phyloP scores from a whole-genome alignment of 2,797 vertebrate genomes.

The Pangasius mekongensis region DNA sequence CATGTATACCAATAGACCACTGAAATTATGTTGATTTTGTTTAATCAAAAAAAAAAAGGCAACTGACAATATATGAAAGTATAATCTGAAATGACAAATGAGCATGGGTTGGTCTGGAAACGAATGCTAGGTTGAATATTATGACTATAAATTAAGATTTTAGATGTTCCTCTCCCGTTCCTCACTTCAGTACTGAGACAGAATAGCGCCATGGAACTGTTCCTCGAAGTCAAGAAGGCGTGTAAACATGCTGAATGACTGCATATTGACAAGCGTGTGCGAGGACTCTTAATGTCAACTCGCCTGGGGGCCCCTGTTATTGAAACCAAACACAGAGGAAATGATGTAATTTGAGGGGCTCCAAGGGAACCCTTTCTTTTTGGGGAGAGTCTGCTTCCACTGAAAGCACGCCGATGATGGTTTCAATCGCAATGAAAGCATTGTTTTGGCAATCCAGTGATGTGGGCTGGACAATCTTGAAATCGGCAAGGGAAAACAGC shows the following conservation, averaged over 20 bases:
- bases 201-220: constrained; percentile 17
- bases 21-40: not conserved
- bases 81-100: not conserved
- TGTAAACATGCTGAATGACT: constrained; percentile 47
- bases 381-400: constrained; percentile 22
- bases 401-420: constrained; percentile 44
- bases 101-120: not conserved
- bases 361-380: constrained; percentile 29
- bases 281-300: constrained; percentile 45
- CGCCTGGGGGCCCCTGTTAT: constrained; percentile 33
- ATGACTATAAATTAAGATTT: not conserved
- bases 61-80: not conserved
- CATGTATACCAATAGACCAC: constrained; percentile 35
- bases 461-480: constrained; percentile 33
- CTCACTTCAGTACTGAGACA: not conserved
- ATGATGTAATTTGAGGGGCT: constrained; percentile 52
- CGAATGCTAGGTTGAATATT: not conserved
- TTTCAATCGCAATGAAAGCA: constrained; percentile 51
- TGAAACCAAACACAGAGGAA: constrained; percentile 56
- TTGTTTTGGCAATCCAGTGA: constrained; percentile 47
- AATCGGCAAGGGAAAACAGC: constrained; percentile 42
- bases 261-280: constrained; percentile 40
- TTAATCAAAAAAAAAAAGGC: not conserved
- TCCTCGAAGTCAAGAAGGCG: constrained; percentile 31
- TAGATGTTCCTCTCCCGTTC: not conserved